phyloP scores from a whole-genome alignment of 2,797 vertebrate species.

The Psittacula derbiana region DNA sequence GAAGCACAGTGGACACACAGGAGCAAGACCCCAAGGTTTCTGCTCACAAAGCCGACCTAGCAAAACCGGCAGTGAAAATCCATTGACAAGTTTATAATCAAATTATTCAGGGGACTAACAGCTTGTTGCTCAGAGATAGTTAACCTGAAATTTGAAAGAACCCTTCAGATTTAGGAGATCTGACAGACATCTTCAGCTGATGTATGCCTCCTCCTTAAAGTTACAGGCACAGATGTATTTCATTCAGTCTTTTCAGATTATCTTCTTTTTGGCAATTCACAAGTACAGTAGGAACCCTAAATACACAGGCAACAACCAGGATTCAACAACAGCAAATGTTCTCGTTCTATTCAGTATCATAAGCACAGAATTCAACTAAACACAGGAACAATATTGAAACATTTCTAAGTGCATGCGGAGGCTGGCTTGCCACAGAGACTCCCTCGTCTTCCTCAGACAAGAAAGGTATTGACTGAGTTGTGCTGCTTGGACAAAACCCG shows the following conservation, averaged over 20 bases:
- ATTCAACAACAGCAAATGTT: fast-evolving
- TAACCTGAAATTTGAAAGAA: background rate
- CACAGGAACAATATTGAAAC: background rate
- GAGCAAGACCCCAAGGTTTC: background rate
- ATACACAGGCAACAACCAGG: background rate
- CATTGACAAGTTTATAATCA: background rate
- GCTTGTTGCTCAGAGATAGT: background rate
- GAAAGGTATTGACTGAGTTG: slow-evolving; percentile 48
- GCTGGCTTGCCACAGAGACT: slow-evolving; percentile 33
- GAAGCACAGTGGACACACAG: background rate
- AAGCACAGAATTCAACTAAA: background rate
- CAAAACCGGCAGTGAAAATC: background rate
- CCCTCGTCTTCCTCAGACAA: slow-evolving; percentile 33
- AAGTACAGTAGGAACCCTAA: background rate
- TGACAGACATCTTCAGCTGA: background rate
- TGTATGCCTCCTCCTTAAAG: background rate
- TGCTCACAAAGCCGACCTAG: background rate
- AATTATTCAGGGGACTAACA: background rate
- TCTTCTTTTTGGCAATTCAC: background rate
- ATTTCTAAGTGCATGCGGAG: background rate
- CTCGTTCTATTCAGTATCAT: background rate
- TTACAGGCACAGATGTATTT: background rate
- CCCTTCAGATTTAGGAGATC: background rate
- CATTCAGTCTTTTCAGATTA: background rate
- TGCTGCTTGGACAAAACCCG: slow-evolving; percentile 32